Conservation (phyloP, 2,888 invertebrate species). For the Phragmatobia fuliginosa region DNA sequence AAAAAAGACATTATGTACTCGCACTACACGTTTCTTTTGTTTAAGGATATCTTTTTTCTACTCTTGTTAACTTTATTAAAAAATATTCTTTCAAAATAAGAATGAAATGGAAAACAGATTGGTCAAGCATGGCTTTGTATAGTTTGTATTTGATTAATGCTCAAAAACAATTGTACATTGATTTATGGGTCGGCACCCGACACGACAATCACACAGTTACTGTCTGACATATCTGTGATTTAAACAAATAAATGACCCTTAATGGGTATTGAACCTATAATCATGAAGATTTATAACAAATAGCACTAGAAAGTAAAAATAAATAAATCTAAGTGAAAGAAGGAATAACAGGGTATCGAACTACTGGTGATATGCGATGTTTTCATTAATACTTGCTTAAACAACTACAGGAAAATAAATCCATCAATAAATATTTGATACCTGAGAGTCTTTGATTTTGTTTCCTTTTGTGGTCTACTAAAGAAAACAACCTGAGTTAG, state of each 20-base stretch:
- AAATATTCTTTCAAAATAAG: neutral
- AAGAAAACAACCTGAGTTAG: no score
- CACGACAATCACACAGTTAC: neutral
- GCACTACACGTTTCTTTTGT: no score
- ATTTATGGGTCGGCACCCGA: neutral
- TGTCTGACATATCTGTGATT: neutral
- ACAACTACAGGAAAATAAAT: neutral
- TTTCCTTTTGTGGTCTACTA: no score
- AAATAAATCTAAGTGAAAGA: neutral
- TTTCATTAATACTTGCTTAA: neutral
- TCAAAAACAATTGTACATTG: neutral
- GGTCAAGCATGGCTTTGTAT: neutral
- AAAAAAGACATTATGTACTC: no score
- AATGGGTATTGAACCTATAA: neutral
- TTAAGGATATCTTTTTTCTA: neutral
- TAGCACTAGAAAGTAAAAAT: neutral
- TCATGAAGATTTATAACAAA: neutral
- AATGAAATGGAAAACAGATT: neutral
- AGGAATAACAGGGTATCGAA: neutral
- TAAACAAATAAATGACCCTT: neutral
- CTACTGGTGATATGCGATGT: neutral
- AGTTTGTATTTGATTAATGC: neutral
- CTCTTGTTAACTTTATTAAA: no score
- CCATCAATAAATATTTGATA: no score
- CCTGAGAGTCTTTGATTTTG: no score